Evolutionary conservation across 2,888 invertebrate genomes (phyloP), one percentile per base, ranked within the genome.

Genomic region (Abscondita cerata): DNA sequence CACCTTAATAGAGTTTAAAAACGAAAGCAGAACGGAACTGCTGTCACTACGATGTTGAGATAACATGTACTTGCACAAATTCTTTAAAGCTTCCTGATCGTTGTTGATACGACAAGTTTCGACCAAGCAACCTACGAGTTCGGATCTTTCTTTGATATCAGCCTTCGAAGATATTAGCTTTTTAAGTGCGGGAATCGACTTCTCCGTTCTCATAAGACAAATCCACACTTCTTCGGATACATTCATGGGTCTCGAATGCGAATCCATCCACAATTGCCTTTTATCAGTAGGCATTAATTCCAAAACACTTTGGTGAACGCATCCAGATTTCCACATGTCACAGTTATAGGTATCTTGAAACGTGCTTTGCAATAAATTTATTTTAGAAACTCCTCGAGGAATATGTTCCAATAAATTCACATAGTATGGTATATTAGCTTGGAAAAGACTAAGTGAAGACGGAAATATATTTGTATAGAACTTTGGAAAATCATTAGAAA

Each of bases 101-200:
- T 54, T 36, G 25, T 63, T 63, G 8, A 63, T 52, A 5, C 52
- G 33, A 33, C 63, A 63, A 50, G 63, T 63, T 47, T 63, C 48
- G 3, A 55, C 51, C 13, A 63, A 46, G 15, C 38, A 40, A 9
- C 47, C 41, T 2, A 59, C 11, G 3, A 59, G 48, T 11, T 46
- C 33, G 1, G 46, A 31, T 13, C 54, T 36, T 18, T 50, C 44
- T 8, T 51, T 25, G 13, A 47, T 20, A 25, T 52, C 16, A 1
- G 58, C 54, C 5, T 50, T 46, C 13, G 40, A 25, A 12, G 36
- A 44, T 20, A 63, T 58, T 52, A n/a, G 50, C 13, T 55, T 18
- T 40, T 54, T 63, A 8, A 63, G 20, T 9, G 46, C 16, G 2
- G 63, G 59, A 13, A 63, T 50, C 1, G 63, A 59, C 15, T 47